Evolutionary conservation across 1,140 invertebrate genomes (phyloP), one percentile per base, ranked within the genome.

Genomic region (Brachionus manjavacas): DNA sequence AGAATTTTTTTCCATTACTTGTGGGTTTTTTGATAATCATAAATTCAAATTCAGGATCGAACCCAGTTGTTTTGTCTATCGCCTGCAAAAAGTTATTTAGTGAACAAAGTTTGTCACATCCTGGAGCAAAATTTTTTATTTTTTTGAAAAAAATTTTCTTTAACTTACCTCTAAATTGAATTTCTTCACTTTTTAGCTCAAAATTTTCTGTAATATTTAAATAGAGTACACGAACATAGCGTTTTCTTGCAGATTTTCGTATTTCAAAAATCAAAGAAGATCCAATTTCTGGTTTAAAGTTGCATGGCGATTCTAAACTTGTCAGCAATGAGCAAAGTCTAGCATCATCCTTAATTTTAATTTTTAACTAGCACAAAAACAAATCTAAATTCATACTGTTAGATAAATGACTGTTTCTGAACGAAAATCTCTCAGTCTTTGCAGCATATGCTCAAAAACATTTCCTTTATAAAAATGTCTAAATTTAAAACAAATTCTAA

Each of bases 21-120:
- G 41, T 64, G 12, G 25, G 76, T 80, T 31, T 80, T n/a, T 31
- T 55, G 20, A 80, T 60, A 14, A 80, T 80, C 43, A 80, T 52
- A 25, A 52, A 64, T 64, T 80, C 41, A 49, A 80, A 80, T 20
- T 72, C 68, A n/a, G 68, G 35, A 39, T 72, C 35, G n/a, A 39
- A 41, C n/a, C 68, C 68, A 20, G 39, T 72, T 43, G 11, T 20
- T 41, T 72, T n/a, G 16, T 39, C 39, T 20, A 41, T 41, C 7
- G 35, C 12, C 6, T 72, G 31, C 7, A 72, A 16, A 31, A 72
- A 72, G 4, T 23, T 9, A 4, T 11, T 41, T 8, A 72, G 20
- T 16, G 68, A 23, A 20, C 68, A 72, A 6, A 12, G 3, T 72
- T 41, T 2, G 8, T 7, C 16, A 9, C 68, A 72, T 12, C 16